A percentile compares a stretch with the other conserved stretches of the same genome.
Conservation (phyloP, 1,140 invertebrate species). For the Akabosia matsudoensis region DNA sequence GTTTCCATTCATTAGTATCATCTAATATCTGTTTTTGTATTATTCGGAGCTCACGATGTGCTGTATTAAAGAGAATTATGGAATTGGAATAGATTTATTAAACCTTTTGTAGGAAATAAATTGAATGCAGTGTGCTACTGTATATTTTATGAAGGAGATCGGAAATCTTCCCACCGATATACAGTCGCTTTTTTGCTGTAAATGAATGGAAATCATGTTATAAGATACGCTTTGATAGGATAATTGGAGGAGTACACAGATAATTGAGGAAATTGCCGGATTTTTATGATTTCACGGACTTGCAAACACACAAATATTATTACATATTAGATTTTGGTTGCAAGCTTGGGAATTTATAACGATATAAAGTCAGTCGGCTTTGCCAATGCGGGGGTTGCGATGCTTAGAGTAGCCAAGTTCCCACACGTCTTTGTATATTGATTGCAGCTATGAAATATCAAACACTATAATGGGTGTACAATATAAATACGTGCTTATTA, state of each 20-base stretch:
- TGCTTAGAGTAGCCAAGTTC: no score
- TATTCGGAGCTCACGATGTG: not conserved
- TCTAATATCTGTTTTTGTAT: not conserved
- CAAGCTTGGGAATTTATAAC: not conserved
- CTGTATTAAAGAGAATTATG: not conserved
- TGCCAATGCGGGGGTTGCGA: no score
- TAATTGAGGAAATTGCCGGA: conserved; percentile 18
- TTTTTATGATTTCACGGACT: conserved; percentile 21
- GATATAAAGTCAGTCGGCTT: not conserved
- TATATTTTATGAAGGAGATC: no score
- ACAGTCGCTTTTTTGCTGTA: not conserved
- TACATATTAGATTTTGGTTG: no score
- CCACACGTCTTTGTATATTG: no score
- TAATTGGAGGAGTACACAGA: conserved; percentile 5
- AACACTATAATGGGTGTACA: no score
- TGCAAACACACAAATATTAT: not conserved
- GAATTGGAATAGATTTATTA: conserved; percentile 1
- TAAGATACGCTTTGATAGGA: conserved; percentile 19
- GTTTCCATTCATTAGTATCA: not conserved
- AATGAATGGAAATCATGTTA: not conserved
- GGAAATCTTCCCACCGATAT: no score
- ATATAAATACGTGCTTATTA: no score
- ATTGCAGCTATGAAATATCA: no score
- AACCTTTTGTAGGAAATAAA: not conserved
- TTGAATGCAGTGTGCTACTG: not conserved